phyloP scores from a whole-genome alignment of 2,888 invertebrate species.

The Abscondita cerata region DNA sequence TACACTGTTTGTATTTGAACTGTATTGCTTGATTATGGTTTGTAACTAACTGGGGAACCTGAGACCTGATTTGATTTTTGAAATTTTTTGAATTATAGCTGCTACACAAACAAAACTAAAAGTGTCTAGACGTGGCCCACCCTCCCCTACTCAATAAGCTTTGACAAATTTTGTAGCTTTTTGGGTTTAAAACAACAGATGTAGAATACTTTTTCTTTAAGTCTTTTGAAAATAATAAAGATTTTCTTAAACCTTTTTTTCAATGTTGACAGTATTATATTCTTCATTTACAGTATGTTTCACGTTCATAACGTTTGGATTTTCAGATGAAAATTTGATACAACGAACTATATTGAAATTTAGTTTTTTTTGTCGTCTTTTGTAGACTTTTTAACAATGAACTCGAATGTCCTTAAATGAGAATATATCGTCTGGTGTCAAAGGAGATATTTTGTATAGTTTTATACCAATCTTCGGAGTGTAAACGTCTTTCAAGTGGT shows the following conservation, averaged over 20 bases:
- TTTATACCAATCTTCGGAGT: constrained; percentile 8
- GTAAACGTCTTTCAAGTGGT: background rate
- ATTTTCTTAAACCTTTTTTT: background rate
- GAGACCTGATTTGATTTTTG: no score
- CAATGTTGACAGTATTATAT: background rate
- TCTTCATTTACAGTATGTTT: no score
- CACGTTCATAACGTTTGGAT: background rate
- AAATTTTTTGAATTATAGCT: no score
- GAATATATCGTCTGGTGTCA: no score
- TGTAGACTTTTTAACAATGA: background rate
- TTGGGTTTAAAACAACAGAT: background rate
- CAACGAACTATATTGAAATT: background rate
- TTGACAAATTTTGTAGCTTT: background rate
- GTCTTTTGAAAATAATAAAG: constrained; percentile 18
- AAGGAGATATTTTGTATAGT: background rate
- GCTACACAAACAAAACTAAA: no score
- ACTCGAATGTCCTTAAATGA: background rate
- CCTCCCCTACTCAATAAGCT: background rate
- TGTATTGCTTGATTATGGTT: no score
- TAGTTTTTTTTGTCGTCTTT: background rate
- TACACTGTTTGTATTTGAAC: no score
- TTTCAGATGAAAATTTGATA: background rate
- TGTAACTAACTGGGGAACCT: no score
- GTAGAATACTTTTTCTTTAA: background rate
- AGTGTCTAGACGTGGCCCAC: no score